These are phyloP conservation scores for Sapajus apella DNA, from an alignment of 2,113 vertebrate species.

Conservation along the genomic window DNA sequence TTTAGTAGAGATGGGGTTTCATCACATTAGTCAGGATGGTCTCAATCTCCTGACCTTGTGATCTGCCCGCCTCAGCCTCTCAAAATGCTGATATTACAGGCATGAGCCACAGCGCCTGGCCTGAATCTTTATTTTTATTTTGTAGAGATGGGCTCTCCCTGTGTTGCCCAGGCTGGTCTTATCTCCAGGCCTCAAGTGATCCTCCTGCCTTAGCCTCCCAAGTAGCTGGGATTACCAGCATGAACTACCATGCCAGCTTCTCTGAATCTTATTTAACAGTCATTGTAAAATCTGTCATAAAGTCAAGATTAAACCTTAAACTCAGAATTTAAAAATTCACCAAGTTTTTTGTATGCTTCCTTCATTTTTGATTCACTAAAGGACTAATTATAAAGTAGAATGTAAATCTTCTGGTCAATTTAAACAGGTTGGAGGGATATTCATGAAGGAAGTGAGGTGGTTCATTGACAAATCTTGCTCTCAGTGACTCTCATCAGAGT, in stretches of 20 bases:
- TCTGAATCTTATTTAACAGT: not conserved
- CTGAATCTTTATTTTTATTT: not conserved
- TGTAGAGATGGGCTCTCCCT: not conserved
- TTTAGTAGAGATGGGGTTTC: too few species aligned
- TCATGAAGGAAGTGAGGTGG: constrained; percentile 53
- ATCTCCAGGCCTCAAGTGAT: not conserved
- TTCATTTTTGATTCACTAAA: not conserved
- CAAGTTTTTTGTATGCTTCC: not conserved
- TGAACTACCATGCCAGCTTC: not conserved
- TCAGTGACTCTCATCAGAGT: not conserved
- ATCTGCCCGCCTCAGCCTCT: too few species aligned
- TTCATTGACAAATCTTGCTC: constrained; percentile 47
- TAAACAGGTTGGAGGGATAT: constrained; percentile 56
- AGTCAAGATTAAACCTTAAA: constrained; percentile 19
- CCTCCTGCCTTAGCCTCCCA: not conserved
- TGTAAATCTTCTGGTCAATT: not conserved
- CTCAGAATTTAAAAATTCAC: not conserved
- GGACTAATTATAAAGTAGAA: not conserved
- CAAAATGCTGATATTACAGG: too few species aligned
- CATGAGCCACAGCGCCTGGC: too few species aligned
- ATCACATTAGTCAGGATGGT: too few species aligned
- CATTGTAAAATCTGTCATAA: not conserved
- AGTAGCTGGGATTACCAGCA: not conserved
- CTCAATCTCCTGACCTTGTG: too few species aligned
- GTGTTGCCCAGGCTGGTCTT: not conserved